phyloP scores from a whole-genome alignment of 2,797 vertebrate species.

The Tolypeutes matacus region DNA sequence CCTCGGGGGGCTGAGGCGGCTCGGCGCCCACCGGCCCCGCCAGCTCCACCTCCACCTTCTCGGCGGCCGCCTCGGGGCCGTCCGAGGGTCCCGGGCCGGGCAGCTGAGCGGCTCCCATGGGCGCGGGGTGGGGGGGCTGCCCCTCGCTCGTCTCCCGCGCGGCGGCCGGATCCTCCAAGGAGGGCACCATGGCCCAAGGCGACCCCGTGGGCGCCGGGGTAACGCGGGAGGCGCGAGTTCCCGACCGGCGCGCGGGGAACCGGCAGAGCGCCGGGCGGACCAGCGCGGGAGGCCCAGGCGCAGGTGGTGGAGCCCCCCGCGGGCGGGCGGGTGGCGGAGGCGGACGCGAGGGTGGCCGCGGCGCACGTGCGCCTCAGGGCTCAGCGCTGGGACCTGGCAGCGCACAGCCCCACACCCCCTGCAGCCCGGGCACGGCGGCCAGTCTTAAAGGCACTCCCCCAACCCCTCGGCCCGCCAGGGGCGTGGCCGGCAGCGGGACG shows the following conservation, averaged over 20 bases:
- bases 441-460: slow-evolving; percentile 79
- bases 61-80: slow-evolving; percentile 49
- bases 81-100: slow-evolving; percentile 42
- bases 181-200: slow-evolving; percentile 74
- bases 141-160: slow-evolving; percentile 22
- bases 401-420: neutral
- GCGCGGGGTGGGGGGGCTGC: slow-evolving; percentile 45
- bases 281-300: neutral
- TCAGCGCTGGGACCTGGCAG: rapidly evolving
- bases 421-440: neutral
- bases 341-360: neutral
- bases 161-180: slow-evolving; percentile 65
- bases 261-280: neutral
- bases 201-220: slow-evolving; percentile 68
- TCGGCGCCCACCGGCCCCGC: slow-evolving; percentile 43
- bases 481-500: slow-evolving; percentile 23
- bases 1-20: slow-evolving; percentile 92
- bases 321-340: neutral
- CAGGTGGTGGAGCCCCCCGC: neutral
- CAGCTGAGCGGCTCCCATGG: neutral
- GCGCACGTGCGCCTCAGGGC: neutral
- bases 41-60: slow-evolving; percentile 73
- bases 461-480: neutral
- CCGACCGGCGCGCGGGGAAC: neutral
- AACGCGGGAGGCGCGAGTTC: slow-evolving; percentile 2